Evolutionary conservation across 2,797 vertebrate genomes (phyloP), one percentile per base, ranked within the genome.

Genomic region (Pangasius sanitwongsei): DNA sequence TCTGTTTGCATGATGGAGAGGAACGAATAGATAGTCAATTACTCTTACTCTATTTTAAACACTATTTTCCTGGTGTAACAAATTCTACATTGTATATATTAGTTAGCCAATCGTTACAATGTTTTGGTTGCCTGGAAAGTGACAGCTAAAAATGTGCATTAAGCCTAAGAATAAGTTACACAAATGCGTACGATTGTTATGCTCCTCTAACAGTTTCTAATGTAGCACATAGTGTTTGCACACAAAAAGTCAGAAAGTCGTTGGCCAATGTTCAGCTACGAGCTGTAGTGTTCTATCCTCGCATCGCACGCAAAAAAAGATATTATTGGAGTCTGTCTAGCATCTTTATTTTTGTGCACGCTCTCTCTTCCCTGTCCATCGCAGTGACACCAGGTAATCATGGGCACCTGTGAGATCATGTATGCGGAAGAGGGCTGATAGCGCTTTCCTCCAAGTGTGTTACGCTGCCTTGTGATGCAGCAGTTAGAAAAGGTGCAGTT

Each of bases 1-100:
- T 70, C 74, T 88, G 88, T 75, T 87, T 69, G 57, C 81, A 80
- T 37, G 63, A 89, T 87, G 90, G 72, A 91, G 91, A 85, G 91
- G 89, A 91, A 90, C 89, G 89, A 91, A 92, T 34, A 4, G 20
- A 48, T 23, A 78, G 7, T 78, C 48, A 50, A 8, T 28, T 50
- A 2, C 6, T 78, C 50, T 11, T 15, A 83, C 2, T 44, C 1
- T 44, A 44, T 2, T 63, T 28, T 57, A 59, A 31, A 34, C 53
- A 23, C 16, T 4, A 15, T 1, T 28, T 53, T n/a, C 31, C 28
- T 8, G 2, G 48, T 55, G 77, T 31, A 78, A 15, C 44, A n/a
- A n/a, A 6, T 28, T 28, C 37, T 23, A 74, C 74, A 77, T 48
- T 8, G 72, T 48, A 11, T 9, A 23, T 70, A 37, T 70, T 7